phyloP scores from a whole-genome alignment of 2,888 invertebrate species.

The Nephrotoma flavescens region DNA sequence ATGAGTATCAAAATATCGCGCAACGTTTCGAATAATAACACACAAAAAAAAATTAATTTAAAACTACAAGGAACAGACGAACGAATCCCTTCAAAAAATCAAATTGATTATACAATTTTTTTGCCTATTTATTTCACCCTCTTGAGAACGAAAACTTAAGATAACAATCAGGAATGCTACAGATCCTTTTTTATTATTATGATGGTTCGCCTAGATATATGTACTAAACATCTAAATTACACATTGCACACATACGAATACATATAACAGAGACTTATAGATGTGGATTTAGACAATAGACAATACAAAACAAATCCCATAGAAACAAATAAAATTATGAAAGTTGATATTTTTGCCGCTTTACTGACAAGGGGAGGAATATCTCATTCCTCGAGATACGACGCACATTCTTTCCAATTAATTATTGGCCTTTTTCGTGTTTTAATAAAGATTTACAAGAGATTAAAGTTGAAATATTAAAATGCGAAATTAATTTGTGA shows the following conservation, averaged over 20 bases:
- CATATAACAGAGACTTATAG: neutral
- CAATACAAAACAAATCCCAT: neutral
- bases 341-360: neutral
- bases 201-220: neutral
- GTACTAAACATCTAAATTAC: neutral
- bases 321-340: neutral
- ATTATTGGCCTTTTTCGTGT: neutral
- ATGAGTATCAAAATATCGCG: neutral
- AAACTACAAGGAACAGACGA: neutral
- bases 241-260: neutral
- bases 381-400: neutral
- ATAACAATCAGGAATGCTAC: neutral
- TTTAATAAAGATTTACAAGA: neutral
- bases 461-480: neutral
- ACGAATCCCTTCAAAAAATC: neutral
- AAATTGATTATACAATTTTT: neutral
- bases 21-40: neutral
- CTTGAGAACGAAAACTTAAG: neutral
- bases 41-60: neutral
- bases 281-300: neutral
- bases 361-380: neutral
- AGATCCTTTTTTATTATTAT: neutral
- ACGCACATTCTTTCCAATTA: neutral
- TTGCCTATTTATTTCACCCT: neutral
- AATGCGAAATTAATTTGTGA: neutral